A percentile compares a stretch with the other conserved stretches of the same genome.
Conservation (phyloP, 2,113 vertebrate species). For the Centropus bengalensis region DNA sequence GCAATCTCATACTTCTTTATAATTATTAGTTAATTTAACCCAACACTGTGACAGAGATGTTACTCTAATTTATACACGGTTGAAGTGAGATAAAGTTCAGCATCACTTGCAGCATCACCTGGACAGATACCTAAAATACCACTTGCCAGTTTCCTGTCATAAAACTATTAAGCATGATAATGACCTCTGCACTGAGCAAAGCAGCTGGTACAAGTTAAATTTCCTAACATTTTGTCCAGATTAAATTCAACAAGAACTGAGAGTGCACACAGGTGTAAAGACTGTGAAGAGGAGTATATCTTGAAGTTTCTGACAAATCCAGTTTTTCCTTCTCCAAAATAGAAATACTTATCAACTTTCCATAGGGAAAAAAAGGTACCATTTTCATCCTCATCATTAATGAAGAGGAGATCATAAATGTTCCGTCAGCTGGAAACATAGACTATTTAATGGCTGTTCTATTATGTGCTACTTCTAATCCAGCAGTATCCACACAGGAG, state of each 20-base stretch:
- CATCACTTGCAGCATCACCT: neutral
- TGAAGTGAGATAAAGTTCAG: neutral
- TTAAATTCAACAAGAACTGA: neutral
- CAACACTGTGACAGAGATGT: neutral
- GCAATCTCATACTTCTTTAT: neutral
- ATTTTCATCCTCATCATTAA: neutral
- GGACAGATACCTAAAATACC: neutral
- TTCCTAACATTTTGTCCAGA: neutral
- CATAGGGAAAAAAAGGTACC: neutral
- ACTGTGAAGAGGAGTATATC: neutral
- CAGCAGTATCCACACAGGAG: neutral
- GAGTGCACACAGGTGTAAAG: neutral
- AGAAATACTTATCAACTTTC: neutral
- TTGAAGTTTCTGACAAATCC: neutral
- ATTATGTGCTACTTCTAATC: neutral
- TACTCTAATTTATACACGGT: neutral
- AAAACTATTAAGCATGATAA: neutral
- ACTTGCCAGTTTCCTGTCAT: neutral
- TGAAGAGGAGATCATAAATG: neutral
- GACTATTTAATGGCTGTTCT: neutral
- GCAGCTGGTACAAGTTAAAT: neutral
- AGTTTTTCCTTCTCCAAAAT: neutral
- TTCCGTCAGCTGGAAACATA: neutral
- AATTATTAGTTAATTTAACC: slow-evolving; percentile 1
- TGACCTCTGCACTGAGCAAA: neutral